These are phyloP conservation scores for Nymphicus hollandicus DNA, from an alignment of 2,113 vertebrate species.

Conservation along the genomic window DNA sequence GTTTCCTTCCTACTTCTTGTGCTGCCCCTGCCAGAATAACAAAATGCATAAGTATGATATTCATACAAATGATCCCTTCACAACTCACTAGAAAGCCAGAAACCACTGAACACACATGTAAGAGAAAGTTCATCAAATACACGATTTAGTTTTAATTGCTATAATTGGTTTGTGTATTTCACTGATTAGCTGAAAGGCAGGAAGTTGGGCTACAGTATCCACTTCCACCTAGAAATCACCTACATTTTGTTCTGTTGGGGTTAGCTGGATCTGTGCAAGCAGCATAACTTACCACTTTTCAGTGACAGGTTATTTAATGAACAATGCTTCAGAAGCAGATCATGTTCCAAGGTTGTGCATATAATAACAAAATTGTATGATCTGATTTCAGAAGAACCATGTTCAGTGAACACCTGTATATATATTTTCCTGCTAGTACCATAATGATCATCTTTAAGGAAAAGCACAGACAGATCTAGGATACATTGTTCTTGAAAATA, in stretches of 20 bases:
- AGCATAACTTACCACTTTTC: background rate
- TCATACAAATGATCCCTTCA: background rate
- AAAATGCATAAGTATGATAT: background rate
- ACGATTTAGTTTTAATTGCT: background rate
- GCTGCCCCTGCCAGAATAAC: background rate
- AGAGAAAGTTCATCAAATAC: background rate
- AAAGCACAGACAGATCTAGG: background rate
- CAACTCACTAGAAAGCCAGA: background rate
- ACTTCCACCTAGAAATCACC: background rate
- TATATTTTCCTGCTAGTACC: background rate
- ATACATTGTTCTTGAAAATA: background rate
- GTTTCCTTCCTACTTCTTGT: too few relatives aligned
- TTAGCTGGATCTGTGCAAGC: background rate
- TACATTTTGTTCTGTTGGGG: background rate
- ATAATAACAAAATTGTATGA: background rate
- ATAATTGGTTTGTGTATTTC: background rate
- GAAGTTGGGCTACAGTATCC: background rate
- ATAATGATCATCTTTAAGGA: conserved; percentile 5
- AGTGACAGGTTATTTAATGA: background rate
- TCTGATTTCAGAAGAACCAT: background rate
- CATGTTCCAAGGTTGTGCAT: background rate
- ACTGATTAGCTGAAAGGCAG: background rate
- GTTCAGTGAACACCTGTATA: background rate
- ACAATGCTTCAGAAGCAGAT: background rate
- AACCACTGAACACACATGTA: background rate